Conservation (phyloP, 2,113 vertebrate genomes). For the Nicator chloris region DNA sequence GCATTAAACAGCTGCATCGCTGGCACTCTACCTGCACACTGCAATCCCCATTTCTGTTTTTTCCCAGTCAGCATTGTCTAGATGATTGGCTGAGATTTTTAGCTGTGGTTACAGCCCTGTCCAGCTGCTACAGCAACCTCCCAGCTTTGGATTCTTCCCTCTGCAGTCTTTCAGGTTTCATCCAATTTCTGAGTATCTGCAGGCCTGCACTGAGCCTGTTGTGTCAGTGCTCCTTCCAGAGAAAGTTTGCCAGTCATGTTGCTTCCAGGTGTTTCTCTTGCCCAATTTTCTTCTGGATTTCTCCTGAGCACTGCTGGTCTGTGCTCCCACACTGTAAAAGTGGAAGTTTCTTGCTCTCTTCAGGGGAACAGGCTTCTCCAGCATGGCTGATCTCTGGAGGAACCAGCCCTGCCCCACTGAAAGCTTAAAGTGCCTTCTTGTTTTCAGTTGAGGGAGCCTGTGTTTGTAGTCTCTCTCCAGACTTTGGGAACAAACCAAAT, state of each 20-base stretch:
- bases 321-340: neutral
- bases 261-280: neutral
- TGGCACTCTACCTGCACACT: neutral
- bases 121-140: neutral
- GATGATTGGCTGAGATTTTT: neutral
- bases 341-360: neutral
- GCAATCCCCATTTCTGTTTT: neutral
- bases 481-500: neutral
- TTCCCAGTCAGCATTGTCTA: neutral
- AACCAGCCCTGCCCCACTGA: neutral
- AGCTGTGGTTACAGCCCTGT: neutral
- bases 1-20: neutral
- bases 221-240: neutral
- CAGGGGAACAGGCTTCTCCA: neutral
- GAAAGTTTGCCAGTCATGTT: fast-evolving
- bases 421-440: neutral
- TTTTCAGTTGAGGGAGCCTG: neutral
- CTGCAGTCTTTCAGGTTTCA: neutral
- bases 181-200: neutral
- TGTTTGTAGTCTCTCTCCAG: neutral
- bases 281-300: neutral
- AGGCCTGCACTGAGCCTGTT: fast-evolving
- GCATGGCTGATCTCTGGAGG: neutral
- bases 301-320: neutral
- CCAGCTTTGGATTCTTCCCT: neutral